These are phyloP conservation scores for Pharmacophagus antenor DNA, from an alignment of 2,888 invertebrate species.

Conservation along the genomic window DNA sequence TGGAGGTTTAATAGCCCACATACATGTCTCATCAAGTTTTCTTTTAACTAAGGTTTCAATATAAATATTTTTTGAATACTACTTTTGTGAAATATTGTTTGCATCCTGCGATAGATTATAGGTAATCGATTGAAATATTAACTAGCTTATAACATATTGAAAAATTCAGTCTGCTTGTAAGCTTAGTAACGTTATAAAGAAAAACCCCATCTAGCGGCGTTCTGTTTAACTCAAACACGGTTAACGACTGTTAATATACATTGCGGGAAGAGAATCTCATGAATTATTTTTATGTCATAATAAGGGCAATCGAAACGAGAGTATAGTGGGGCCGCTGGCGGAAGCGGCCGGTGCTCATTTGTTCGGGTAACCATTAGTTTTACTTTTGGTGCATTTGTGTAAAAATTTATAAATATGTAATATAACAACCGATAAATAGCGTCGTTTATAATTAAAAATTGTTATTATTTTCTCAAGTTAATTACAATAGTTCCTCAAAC, in stretches of 20 bases:
- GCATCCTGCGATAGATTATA: no score
- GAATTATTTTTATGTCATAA: constrained; percentile 66
- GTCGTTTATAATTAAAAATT: not conserved
- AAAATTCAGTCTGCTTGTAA: not conserved
- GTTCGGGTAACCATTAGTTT: constrained; percentile 32
- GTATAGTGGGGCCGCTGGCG: constrained; percentile 41
- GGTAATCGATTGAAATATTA: no score
- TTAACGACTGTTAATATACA: constrained; percentile 49
- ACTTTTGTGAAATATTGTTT: no score
- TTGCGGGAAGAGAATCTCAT: constrained; percentile 50
- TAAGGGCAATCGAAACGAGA: constrained; percentile 53
- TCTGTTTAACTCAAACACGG: constrained; percentile 44
- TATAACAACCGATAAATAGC: not conserved
- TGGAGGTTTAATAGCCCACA: no score
- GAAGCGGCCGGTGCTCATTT: constrained; percentile 39
- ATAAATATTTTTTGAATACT: no score
- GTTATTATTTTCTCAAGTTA: not conserved
- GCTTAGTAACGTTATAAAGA: constrained; percentile 27
- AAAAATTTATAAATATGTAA: constrained; percentile 2
- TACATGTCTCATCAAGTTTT: no score
- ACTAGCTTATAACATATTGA: not conserved
- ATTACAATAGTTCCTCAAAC: not conserved
- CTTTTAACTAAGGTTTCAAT: no score
- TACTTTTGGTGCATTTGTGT: not conserved
- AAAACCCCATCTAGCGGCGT: constrained; percentile 29